Evolutionary conservation across 2,113 vertebrate genomes (phyloP).

Genomic region (Nipponia nippon): DNA sequence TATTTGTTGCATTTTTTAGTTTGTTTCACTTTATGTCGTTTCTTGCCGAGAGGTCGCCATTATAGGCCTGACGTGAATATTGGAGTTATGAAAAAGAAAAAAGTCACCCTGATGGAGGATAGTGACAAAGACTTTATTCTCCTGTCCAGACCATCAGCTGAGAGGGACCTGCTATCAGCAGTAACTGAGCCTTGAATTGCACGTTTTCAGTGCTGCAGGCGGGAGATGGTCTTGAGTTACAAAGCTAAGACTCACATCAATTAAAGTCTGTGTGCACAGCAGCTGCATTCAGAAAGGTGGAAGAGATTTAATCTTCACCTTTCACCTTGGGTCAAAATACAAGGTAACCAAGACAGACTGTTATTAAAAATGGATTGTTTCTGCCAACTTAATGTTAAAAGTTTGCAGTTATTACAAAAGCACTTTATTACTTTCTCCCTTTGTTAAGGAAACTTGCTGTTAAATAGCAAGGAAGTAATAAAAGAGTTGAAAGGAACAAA

Average conservation of each 20-base stretch:
- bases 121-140: constrained; percentile 78
- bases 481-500: constrained; percentile 31
- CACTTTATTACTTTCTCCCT: neutral
- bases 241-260: constrained; percentile 71
- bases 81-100: constrained; percentile 54
- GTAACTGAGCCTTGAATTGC: constrained; percentile 75
- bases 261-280: constrained; percentile 74
- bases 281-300: constrained; percentile 75
- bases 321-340: constrained; percentile 76
- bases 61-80: constrained; percentile 35
- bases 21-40: neutral
- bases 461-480: constrained; percentile 41
- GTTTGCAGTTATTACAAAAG: constrained; percentile 27
- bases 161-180: constrained; percentile 70
- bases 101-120: constrained; percentile 50
- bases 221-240: constrained; percentile 71
- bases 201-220: constrained; percentile 68
- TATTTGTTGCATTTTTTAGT: neutral
- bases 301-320: constrained; percentile 78
- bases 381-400: constrained; percentile 53
- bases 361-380: constrained; percentile 71
- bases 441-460: constrained; percentile 3
- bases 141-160: constrained; percentile 63
- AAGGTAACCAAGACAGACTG: constrained; percentile 68
- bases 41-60: constrained; percentile 14